Evolutionary conservation across 2,113 vertebrate genomes (phyloP).

Genomic region (Daboia siamensis): DNA sequence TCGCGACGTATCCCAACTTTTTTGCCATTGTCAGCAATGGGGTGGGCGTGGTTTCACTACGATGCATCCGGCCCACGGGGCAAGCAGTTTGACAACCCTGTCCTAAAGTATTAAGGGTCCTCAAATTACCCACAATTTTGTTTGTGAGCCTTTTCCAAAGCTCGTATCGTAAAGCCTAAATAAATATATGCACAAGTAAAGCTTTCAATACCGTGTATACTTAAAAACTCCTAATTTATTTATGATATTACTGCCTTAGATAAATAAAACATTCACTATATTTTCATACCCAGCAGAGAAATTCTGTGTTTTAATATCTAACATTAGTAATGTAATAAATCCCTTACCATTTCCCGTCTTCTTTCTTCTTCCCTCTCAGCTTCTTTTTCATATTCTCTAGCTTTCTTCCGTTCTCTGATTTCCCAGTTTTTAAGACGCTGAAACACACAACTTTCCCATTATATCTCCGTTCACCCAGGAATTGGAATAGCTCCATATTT

Average conservation of each 20-base stretch:
- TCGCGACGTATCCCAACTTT: too few relatives aligned
- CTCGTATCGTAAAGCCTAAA: background rate
- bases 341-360: constrained; percentile 87
- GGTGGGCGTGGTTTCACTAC: too few relatives aligned
- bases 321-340: background rate
- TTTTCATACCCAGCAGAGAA: background rate
- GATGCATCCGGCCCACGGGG: too few relatives aligned
- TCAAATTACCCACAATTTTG: background rate
- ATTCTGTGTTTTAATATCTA: background rate
- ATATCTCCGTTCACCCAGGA: background rate
- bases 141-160: background rate
- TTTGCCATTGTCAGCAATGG: too few relatives aligned
- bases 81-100: background rate
- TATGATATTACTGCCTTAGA: background rate
- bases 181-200: background rate
- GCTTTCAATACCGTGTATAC: background rate
- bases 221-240: background rate
- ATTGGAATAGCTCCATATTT: background rate
- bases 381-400: constrained; percentile 92
- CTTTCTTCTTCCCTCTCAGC: constrained; percentile 92
- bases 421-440: constrained; percentile 99
- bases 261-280: background rate
- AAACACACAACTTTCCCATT: constrained; percentile 30
- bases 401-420: constrained; percentile 95
- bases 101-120: background rate